These are phyloP conservation scores for Mythimna ferrago DNA, from an alignment of 2,888 invertebrate genomes.

Conservation along the genomic window DNA sequence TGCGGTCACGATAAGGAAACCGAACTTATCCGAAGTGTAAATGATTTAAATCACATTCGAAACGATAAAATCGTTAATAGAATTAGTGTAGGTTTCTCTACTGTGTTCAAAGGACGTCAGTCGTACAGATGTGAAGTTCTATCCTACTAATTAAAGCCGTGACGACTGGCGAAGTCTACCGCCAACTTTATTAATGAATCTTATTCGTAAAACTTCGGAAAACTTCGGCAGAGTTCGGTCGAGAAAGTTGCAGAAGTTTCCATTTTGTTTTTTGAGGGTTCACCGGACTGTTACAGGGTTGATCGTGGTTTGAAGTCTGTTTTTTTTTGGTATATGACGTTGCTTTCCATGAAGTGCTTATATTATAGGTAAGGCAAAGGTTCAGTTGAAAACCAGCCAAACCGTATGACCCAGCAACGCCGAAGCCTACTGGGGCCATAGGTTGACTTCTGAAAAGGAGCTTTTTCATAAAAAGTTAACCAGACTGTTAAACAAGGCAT, in stretches of 20 bases:
- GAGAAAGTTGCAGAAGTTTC: constrained; percentile 47
- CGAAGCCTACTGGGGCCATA: too few relatives aligned
- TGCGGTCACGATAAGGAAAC: constrained; percentile 8
- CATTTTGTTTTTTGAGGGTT: constrained; percentile 46
- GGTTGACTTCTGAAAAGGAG: too few relatives aligned
- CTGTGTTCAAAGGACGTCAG: constrained; percentile 35
- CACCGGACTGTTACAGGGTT: constrained; percentile 16
- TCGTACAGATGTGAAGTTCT: constrained; percentile 54
- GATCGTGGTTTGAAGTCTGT: neutral
- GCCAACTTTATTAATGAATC: constrained; percentile 70
- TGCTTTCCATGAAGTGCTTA: too few relatives aligned
- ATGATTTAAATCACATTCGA: constrained; percentile 53
- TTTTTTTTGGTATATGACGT: too few relatives aligned
- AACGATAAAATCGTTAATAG: constrained; percentile 33
- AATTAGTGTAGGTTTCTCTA: constrained; percentile 47
- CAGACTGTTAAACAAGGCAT: too few relatives aligned
- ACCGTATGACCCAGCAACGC: too few relatives aligned
- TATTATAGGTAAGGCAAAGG: too few relatives aligned
- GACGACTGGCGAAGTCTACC: constrained; percentile 41
- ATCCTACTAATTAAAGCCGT: constrained; percentile 58
- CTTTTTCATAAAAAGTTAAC: too few relatives aligned
- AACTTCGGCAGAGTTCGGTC: constrained; percentile 51
- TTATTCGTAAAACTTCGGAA: constrained; percentile 58
- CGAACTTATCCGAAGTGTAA: constrained; percentile 40
- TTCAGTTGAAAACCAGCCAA: too few relatives aligned